These are phyloP conservation scores for Holothuria scabra DNA, from an alignment of 53 echinoderm and acorn worm genomes.

Conservation along the genomic window DNA sequence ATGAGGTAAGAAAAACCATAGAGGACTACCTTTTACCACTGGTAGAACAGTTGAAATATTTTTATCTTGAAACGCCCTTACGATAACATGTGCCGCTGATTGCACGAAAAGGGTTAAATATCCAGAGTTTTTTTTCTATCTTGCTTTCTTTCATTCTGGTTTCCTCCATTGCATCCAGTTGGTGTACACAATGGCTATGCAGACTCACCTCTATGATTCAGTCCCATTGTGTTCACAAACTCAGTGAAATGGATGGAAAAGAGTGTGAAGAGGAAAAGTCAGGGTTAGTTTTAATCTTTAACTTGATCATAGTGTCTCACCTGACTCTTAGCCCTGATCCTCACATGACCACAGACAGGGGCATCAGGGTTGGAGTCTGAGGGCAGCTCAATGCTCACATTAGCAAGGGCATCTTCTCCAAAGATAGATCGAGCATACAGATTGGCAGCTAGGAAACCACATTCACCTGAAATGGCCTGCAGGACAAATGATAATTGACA, in stretches of 20 bases:
- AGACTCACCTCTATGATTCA: not conserved
- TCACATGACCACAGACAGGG: conserved; percentile 86
- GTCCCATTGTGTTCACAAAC: not conserved
- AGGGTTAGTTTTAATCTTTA: too few species aligned
- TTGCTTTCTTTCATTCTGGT: too few species aligned
- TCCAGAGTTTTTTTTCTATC: too few species aligned
- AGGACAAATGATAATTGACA: not conserved
- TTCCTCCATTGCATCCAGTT: too few species aligned
- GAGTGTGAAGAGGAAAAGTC: not conserved
- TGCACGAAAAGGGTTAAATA: too few species aligned
- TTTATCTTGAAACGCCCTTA: too few species aligned
- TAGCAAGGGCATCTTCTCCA: conserved; percentile 97
- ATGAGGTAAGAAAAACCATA: too few species aligned
- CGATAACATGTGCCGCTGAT: too few species aligned
- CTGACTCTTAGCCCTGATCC: conserved; percentile 99
- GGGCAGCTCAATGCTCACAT: conserved; percentile 96
- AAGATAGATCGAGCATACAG: conserved; percentile 96
- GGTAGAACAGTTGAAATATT: too few species aligned
- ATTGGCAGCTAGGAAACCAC: conserved; percentile 99
- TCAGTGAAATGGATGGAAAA: too few species aligned
- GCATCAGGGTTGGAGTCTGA: conserved; percentile 56
- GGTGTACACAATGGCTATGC: not conserved
- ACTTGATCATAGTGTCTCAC: conserved; percentile 18
- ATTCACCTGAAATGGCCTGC: conserved; percentile 95
- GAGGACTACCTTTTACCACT: too few species aligned